Evolutionary conservation across 2,113 vertebrate species (phyloP).

Genomic region (Aix galericulata): DNA sequence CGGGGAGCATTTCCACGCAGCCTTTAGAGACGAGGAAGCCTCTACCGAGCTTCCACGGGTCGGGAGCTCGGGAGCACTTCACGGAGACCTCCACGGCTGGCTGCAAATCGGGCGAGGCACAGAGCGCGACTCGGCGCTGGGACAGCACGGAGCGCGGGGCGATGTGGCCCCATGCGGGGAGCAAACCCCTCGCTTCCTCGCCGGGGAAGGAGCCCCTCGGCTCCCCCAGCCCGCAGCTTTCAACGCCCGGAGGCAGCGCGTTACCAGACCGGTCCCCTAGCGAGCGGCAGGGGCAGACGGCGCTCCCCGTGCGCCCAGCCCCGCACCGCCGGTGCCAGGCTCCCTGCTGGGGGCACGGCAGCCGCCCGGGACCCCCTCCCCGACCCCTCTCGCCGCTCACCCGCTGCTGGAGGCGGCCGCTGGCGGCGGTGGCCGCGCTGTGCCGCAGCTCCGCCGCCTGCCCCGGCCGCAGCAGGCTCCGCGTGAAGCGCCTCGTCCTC

Average conservation of each 20-base stretch:
- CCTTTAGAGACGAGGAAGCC: neutral
- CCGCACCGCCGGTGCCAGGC: too few species aligned
- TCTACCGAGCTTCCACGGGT: neutral
- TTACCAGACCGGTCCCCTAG: neutral
- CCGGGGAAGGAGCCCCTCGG: too few species aligned
- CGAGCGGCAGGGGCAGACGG: neutral
- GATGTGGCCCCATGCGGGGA: neutral
- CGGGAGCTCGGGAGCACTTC: neutral
- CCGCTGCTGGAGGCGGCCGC: constrained; percentile 55
- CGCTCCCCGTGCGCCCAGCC: too few species aligned
- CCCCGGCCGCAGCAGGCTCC: constrained; percentile 90
- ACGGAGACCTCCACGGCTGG: neutral
- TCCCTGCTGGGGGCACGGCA: too few species aligned
- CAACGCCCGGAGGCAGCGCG: neutral
- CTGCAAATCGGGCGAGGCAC: neutral
- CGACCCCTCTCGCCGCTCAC: constrained; percentile 37
- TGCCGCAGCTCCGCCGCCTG: constrained; percentile 88
- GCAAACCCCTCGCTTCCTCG: too few species aligned
- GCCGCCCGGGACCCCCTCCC: too few species aligned
- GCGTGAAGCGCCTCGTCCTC: constrained; percentile 90
- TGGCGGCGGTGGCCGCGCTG: constrained; percentile 75
- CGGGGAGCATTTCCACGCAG: neutral
- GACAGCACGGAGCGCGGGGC: neutral
- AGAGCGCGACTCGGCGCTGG: neutral
- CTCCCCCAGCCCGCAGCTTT: neutral